Percentiles rank a stretch among this genome's conserved stretches.
Conservation (phyloP, 23 tunicate species). For the Ascidia mentula region DNA sequence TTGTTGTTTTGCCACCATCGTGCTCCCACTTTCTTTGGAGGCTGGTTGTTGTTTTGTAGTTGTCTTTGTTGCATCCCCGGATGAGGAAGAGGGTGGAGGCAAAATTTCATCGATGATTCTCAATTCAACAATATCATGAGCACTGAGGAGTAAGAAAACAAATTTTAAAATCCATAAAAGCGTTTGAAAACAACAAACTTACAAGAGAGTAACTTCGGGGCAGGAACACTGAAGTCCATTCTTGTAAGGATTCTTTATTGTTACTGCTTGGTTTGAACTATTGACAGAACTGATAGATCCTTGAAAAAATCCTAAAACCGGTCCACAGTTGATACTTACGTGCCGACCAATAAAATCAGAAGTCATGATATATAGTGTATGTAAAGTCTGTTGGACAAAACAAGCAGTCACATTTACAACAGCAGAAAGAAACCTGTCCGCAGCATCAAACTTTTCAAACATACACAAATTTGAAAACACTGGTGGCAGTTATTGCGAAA, state of each 20-base stretch:
- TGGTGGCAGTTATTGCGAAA: too few species aligned
- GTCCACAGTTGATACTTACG: constrained; percentile 71
- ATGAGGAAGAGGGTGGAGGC: neutral
- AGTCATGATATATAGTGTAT: constrained; percentile 39
- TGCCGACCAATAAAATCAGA: constrained; percentile 58
- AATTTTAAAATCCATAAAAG: neutral
- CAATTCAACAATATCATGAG: constrained; percentile 61
- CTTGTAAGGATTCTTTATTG: constrained; percentile 46
- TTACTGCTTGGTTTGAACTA: constrained; percentile 46
- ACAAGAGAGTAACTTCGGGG: constrained; percentile 53
- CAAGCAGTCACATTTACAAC: too few species aligned
- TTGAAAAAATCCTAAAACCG: constrained; percentile 58
- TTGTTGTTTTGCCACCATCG: neutral
- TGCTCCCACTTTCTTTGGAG: too few species aligned
- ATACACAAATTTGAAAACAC: too few species aligned
- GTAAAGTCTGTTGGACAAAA: too few species aligned
- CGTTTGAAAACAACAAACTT: constrained; percentile 7
- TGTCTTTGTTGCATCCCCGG: neutral
- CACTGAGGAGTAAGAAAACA: constrained; percentile 11
- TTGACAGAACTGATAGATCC: constrained; percentile 57
- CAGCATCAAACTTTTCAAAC: too few species aligned
- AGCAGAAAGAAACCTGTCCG: too few species aligned
- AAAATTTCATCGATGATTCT: constrained; percentile 54
- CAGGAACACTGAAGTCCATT: constrained; percentile 50
- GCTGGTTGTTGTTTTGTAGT: too few species aligned